Conservation (phyloP, 2,113 vertebrate genomes). For the Cisticola juncidis region DNA sequence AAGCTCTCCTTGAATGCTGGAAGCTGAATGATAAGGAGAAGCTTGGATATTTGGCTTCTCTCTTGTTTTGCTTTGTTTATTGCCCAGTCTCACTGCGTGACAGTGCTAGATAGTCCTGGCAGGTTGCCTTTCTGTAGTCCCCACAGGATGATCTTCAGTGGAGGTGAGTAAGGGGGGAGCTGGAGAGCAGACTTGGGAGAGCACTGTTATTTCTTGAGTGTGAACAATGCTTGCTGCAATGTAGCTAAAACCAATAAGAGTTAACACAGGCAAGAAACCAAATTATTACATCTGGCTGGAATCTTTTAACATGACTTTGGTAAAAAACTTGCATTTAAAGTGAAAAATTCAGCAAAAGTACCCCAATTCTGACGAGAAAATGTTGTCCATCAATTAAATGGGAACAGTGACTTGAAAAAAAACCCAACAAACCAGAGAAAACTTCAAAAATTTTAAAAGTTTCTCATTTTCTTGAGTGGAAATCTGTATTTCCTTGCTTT, state of each 20-base stretch:
- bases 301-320: not conserved
- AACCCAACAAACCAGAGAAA: rapidly evolving
- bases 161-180: not conserved
- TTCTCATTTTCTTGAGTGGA: not conserved
- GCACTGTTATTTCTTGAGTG: not conserved
- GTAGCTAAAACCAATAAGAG: not conserved
- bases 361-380: not conserved
- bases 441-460: not conserved
- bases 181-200: not conserved
- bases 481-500: not conserved
- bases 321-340: not conserved
- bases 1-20: not conserved
- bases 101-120: not conserved
- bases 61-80: not conserved
- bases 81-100: not conserved
- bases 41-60: not conserved
- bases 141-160: not conserved
- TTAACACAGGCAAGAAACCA: not conserved
- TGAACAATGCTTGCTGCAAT: not conserved
- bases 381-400: not conserved
- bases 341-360: not conserved
- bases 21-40: not conserved
- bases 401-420: not conserved
- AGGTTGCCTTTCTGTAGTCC: not conserved
- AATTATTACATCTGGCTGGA: not conserved